Evolutionary conservation across 2,113 vertebrate species (phyloP), one percentile per base, ranked within the genome.

Genomic region (Otolemur garnettii): DNA sequence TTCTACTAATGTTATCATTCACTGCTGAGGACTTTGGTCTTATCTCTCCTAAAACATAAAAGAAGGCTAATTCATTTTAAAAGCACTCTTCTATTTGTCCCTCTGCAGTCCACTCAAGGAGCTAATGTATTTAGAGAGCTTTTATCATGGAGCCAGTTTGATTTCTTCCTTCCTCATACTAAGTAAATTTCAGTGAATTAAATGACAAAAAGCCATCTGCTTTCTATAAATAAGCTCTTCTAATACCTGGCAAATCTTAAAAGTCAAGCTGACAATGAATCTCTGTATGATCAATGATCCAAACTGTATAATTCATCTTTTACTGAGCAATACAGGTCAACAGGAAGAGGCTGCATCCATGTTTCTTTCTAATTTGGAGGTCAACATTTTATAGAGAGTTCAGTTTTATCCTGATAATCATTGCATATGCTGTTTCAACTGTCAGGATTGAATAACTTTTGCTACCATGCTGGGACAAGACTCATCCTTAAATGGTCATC

Each of bases 71-170:
- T 98, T 98, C 91, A 72, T 96, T 97, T 98, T 94, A 97, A 98
- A 98, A 97, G 97, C 94, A 96, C 59, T 59, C 60, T 69, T 93
- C 86, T 80, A 91, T 59, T 81, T 93, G 97, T 98, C 94, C 92
- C 94, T 97, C 94, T 98, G 94, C 97, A 97, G 96, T 87, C 97
- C 95, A 98, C 96, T 98, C 96, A 97, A 81, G 94, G 93, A 98
- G 55, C 97, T 98, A 98, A 98, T 97, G 96, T 93, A 98, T 97
- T 98, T 98, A 98, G 96, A 97, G 96, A 97, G 98, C 98, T 98
- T 98, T 98, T 98, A 98, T 98, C 95, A 93, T 98, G 97, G 98
- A 98, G 98, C 97, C 98, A 98, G 98, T 92, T 97, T 97, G 97
- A 96, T 97, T 97, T 98, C 79, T 91, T 91, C 94, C 94, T 98